These are phyloP conservation scores for Drosophila arawakana DNA, from an alignment of 1,140 invertebrate species.

Conservation along the genomic window DNA sequence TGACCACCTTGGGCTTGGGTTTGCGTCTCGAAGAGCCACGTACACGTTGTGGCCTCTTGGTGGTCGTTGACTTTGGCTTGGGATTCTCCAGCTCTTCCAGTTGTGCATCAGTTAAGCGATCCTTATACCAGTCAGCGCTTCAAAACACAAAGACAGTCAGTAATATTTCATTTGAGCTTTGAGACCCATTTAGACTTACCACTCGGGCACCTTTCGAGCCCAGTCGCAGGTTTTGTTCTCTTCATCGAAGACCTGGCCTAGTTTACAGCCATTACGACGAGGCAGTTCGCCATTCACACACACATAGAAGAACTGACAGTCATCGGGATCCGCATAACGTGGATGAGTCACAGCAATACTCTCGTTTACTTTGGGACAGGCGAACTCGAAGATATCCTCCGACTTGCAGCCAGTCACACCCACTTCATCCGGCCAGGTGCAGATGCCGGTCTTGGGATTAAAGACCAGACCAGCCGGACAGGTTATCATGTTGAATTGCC, in stretches of 20 bases:
- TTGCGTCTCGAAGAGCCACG: constrained; percentile 72
- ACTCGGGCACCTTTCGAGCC: constrained; percentile 95
- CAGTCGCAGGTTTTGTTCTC: constrained; percentile 92
- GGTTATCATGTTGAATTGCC: constrained; percentile 94
- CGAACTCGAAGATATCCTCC: constrained; percentile 93
- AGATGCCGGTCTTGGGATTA: constrained; percentile 94
- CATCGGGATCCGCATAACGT: constrained; percentile 93
- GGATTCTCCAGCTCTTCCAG: constrained; percentile 92
- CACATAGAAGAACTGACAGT: constrained; percentile 96
- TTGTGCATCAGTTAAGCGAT: constrained; percentile 91
- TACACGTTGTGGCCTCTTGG: constrained; percentile 85
- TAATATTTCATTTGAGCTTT: neutral
- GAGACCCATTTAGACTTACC: constrained; percentile 86
- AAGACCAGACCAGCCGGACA: constrained; percentile 95
- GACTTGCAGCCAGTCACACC: constrained; percentile 94
- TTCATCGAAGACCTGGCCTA: constrained; percentile 96
- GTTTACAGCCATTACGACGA: constrained; percentile 92
- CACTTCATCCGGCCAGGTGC: constrained; percentile 96
- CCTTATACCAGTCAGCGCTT: constrained; percentile 95
- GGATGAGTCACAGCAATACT: constrained; percentile 91
- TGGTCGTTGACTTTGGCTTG: constrained; percentile 86
- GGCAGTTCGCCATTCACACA: constrained; percentile 94
- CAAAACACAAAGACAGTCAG: constrained; percentile 34
- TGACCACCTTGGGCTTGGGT: constrained; percentile 55
- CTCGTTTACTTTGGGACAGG: constrained; percentile 92